A percentile compares a stretch with the other conserved stretches of the same genome.
These are phyloP conservation scores for Acrocephalus scirpaceus DNA, from an alignment of 2,797 vertebrate genomes.

Conservation along the genomic window DNA sequence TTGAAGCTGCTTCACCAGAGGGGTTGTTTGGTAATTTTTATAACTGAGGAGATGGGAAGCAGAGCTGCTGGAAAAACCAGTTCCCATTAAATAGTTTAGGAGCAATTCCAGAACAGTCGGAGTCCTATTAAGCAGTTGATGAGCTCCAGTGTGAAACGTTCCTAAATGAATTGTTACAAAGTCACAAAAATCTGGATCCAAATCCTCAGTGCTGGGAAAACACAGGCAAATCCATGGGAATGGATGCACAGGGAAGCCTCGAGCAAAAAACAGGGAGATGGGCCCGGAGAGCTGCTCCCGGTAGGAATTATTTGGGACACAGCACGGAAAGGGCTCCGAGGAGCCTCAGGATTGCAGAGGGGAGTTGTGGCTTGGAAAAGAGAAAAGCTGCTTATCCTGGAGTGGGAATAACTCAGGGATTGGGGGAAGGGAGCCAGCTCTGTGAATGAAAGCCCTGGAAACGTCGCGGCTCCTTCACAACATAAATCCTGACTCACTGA, in stretches of 20 bases:
- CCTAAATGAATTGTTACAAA: neutral
- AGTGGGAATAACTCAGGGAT: neutral
- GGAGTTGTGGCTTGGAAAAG: neutral
- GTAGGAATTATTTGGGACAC: neutral
- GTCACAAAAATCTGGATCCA: neutral
- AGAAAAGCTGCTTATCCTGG: neutral
- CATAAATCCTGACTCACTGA: neutral
- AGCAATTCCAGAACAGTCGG: neutral
- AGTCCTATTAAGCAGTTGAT: rapidly evolving
- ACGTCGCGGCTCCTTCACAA: neutral
- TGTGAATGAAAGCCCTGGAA: neutral
- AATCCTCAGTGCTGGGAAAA: neutral
- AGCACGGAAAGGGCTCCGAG: neutral
- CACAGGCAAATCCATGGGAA: neutral
- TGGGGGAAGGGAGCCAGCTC: neutral
- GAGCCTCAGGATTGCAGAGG: neutral
- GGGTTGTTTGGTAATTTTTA: neutral
- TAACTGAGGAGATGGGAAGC: neutral
- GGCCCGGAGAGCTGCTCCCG: neutral
- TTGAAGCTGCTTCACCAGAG: neutral
- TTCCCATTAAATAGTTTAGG: neutral
- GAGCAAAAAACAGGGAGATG: neutral
- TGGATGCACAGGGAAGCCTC: neutral
- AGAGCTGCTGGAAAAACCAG: neutral
- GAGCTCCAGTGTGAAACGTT: neutral